Evolutionary conservation across 1,140 invertebrate genomes (phyloP).

Genomic region (Bombus balteatus): DNA sequence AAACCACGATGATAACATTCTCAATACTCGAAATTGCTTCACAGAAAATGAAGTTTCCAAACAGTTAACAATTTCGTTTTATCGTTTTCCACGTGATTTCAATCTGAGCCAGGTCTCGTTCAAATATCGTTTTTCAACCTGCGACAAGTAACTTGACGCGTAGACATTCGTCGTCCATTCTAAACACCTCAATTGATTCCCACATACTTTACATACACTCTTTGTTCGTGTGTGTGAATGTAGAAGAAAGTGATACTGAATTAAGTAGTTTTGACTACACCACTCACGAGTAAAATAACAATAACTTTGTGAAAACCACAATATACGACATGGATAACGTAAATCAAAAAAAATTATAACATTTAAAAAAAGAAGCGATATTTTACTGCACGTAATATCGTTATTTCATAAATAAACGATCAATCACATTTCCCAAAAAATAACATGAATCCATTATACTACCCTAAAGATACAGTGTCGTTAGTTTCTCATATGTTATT

Average conservation of each 20-base stretch:
- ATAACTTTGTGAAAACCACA: neutral
- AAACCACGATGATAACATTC: too few relatives aligned
- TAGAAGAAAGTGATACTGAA: neutral
- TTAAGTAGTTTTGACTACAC: neutral
- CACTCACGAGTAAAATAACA: neutral
- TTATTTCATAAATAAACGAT: neutral
- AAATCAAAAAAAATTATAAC: neutral
- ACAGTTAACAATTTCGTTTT: too few relatives aligned
- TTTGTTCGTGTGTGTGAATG: too few relatives aligned
- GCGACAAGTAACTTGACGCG: neutral
- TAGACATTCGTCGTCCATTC: neutral
- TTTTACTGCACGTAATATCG: neutral
- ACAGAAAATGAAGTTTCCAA: too few relatives aligned
- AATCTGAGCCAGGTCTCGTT: neutral
- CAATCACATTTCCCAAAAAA: neutral
- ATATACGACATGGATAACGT: neutral
- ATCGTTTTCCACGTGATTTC: neutral
- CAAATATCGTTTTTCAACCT: neutral
- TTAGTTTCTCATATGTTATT: conserved; percentile 47
- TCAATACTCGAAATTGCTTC: too few relatives aligned
- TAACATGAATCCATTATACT: neutral
- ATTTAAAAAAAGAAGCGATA: neutral
- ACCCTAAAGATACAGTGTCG: conserved; percentile 54
- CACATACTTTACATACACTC: neutral
- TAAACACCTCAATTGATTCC: neutral